These are phyloP conservation scores for Bombus pascuorum DNA, from an alignment of 1,140 invertebrate species.

Conservation along the genomic window DNA sequence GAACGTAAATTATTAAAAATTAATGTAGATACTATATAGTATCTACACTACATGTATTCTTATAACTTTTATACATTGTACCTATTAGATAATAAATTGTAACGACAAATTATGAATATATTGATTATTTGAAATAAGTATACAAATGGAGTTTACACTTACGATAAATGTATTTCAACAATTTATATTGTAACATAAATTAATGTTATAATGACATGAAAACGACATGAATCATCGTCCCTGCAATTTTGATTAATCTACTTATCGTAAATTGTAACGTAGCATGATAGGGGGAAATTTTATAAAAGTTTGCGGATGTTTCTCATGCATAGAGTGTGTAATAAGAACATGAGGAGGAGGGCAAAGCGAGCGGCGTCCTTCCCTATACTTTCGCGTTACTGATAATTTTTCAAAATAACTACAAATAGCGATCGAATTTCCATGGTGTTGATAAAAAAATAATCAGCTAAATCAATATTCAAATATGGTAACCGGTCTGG, in stretches of 20 bases:
- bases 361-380: slow-evolving; percentile 12
- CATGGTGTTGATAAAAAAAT: slow-evolving; percentile 54
- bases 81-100: too few species aligned
- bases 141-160: not conserved
- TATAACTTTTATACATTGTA: too few species aligned
- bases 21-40: too few species aligned
- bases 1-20: too few species aligned
- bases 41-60: too few species aligned
- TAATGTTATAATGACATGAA: too few species aligned
- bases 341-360: slow-evolving; percentile 23
- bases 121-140: not conserved
- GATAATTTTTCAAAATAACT: slow-evolving; percentile 55
- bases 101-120: not conserved
- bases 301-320: not conserved
- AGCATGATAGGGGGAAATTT: slow-evolving; percentile 27
- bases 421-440: slow-evolving; percentile 64
- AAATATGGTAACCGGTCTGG: slow-evolving; percentile 63
- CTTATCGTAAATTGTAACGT: slow-evolving; percentile 17
- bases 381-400: slow-evolving; percentile 44
- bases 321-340: not conserved
- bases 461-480: slow-evolving; percentile 71
- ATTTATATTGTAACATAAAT: not conserved
- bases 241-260: slow-evolving; percentile 15
- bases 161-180: not conserved
- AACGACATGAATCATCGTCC: not conserved